phyloP scores from a whole-genome alignment of 2,888 invertebrate genomes.

The Macropis europaea region DNA sequence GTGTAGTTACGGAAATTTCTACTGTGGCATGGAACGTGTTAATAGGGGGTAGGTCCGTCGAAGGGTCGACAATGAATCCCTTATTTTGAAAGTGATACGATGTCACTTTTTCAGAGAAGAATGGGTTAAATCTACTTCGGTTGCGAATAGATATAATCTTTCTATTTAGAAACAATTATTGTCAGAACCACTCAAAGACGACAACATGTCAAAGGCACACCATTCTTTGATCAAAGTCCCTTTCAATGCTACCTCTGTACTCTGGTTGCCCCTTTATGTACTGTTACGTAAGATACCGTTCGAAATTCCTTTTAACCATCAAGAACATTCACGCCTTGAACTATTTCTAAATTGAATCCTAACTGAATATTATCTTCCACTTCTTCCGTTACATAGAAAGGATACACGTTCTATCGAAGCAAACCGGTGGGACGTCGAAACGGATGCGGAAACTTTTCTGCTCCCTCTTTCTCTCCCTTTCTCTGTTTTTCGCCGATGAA shows the following conservation, averaged over 20 bases:
- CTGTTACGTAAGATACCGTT: too few species aligned
- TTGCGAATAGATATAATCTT: too few species aligned
- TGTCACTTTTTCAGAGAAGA: too few species aligned
- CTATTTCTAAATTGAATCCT: not conserved
- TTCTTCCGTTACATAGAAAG: not conserved
- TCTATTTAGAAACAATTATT: too few species aligned
- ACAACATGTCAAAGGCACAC: constrained; percentile 48
- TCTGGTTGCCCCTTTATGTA: not conserved
- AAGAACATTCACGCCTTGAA: not conserved
- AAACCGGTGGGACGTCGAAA: not conserved
- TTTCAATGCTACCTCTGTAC: not conserved
- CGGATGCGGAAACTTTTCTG: not conserved
- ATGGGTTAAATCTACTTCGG: too few species aligned
- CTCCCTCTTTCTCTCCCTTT: not conserved
- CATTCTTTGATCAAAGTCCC: constrained; percentile 26
- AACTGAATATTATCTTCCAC: not conserved
- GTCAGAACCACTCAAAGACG: too few species aligned
- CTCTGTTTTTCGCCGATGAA: not conserved
- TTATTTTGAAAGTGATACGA: too few species aligned
- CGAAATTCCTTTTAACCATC: not conserved
- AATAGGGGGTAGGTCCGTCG: too few species aligned
- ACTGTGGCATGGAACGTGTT: too few species aligned
- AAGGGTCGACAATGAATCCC: too few species aligned
- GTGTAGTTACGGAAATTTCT: too few species aligned
- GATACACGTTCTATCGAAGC: not conserved